Evolutionary conservation across 2,888 invertebrate genomes (phyloP).

Genomic region (Stomorhina lunata): DNA sequence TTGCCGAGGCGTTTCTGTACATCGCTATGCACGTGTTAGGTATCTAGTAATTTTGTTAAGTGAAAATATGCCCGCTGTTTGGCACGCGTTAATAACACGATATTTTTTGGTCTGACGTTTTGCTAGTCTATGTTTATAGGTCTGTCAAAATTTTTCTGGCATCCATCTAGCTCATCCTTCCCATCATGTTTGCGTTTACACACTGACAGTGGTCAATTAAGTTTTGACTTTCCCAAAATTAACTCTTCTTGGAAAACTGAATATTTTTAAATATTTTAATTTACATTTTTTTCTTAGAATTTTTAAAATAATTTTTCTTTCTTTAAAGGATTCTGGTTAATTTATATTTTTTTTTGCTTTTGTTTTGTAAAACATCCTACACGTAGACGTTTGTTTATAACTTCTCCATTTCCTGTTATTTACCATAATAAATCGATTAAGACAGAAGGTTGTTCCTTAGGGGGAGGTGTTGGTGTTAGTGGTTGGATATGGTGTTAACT

Average conservation of each 20-base stretch:
- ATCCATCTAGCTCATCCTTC: background rate
- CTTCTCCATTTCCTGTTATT: conserved; percentile 61
- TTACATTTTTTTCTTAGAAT: conserved; percentile 9
- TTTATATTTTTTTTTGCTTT: conserved; percentile 41
- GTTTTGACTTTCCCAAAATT: conserved; percentile 55
- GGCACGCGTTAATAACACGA: conserved; percentile 62
- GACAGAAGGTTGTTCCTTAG: background rate
- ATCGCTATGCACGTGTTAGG: conserved; percentile 54
- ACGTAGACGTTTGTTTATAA: conserved; percentile 17
- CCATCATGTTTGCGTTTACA: conserved; percentile 20
- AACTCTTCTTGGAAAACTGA: conserved; percentile 52
- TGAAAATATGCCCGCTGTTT: conserved; percentile 54
- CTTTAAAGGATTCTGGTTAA: conserved; percentile 39
- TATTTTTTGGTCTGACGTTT: conserved; percentile 38
- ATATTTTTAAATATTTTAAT: conserved; percentile 8
- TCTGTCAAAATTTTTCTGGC: conserved; percentile 31
- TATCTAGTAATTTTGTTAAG: conserved; percentile 21
- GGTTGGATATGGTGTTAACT: conserved; percentile 57
- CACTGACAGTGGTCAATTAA: conserved; percentile 63
- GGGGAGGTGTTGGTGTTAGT: conserved; percentile 38
- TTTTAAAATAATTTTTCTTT: conserved; percentile 26
- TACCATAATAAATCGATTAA: conserved; percentile 69
- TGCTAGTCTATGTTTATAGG: background rate
- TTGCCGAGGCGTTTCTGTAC: conserved; percentile 41
- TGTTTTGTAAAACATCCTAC: background rate